phyloP scores from a whole-genome alignment of 1,140 invertebrate genomes.

The Megalonaias nervosa region DNA sequence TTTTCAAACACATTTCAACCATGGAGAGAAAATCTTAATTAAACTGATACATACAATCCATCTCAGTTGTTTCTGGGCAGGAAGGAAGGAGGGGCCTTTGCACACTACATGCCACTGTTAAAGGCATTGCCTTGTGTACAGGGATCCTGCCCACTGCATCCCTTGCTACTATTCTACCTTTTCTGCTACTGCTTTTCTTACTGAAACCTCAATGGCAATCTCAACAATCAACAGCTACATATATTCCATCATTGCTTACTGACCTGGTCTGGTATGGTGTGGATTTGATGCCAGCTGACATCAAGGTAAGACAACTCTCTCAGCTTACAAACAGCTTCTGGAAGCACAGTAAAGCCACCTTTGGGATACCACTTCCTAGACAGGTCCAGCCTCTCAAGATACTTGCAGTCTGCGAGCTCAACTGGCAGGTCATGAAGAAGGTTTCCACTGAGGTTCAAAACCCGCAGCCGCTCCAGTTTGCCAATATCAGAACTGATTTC shows the following conservation, averaged over 20 bases:
- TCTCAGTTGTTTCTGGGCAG: too few relatives aligned
- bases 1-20: too few relatives aligned
- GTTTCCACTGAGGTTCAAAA: conserved; percentile 59
- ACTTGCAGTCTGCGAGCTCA: conserved; percentile 51
- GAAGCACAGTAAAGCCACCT: conserved; percentile 52
- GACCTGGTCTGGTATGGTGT: conserved; percentile 58
- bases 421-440: conserved; percentile 47
- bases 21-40: too few relatives aligned
- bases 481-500: conserved; percentile 47
- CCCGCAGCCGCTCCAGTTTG: conserved; percentile 50
- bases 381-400: conserved; percentile 53
- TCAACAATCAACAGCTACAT: too few relatives aligned
- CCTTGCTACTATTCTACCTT: too few relatives aligned
- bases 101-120: too few relatives aligned
- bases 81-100: too few relatives aligned
- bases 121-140: too few relatives aligned
- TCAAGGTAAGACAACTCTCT: conserved; percentile 54
- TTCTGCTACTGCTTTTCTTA: too few relatives aligned
- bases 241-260: neutral
- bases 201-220: too few relatives aligned
- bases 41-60: too few relatives aligned
- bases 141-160: too few relatives aligned
- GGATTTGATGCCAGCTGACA: conserved; percentile 64
- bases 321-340: conserved; percentile 52
- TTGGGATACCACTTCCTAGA: conserved; percentile 65